Conservation (phyloP, 2,113 vertebrate genomes). For the Scomber scombrus region DNA sequence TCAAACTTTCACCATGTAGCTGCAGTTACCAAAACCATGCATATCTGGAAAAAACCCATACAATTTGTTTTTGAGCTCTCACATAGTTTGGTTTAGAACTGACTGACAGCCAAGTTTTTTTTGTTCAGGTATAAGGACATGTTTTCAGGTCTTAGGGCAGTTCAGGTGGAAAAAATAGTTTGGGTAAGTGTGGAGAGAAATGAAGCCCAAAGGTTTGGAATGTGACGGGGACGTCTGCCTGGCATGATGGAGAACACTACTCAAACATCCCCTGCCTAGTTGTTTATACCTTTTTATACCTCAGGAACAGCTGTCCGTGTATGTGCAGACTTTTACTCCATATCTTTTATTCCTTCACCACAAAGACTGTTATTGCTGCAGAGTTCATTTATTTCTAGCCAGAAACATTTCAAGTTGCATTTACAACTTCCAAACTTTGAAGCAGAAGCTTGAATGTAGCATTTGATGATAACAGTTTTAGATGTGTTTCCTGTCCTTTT, state of each 20-base stretch:
- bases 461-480: background rate
- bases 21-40: background rate
- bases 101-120: background rate
- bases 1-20: background rate
- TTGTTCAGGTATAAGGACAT: background rate
- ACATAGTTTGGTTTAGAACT: background rate
- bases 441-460: background rate
- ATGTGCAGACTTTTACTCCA: background rate
- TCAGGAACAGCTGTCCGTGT: background rate
- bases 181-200: background rate
- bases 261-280: constrained; percentile 16
- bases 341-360: constrained; percentile 1
- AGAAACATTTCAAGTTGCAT: constrained; percentile 7
- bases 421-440: background rate
- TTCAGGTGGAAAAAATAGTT: background rate
- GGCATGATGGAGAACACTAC: background rate
- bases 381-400: constrained; percentile 6
- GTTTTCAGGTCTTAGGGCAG: background rate
- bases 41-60: background rate
- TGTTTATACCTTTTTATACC: constrained; percentile 4
- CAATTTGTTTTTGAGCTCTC: background rate
- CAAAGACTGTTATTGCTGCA: background rate
- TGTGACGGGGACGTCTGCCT: background rate
- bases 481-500: background rate
- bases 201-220: background rate